Percentiles rank a stretch among this genome's conserved stretches.
phyloP scores from a whole-genome alignment of 2,797 vertebrate species.

The Sylvilagus floridanus region DNA sequence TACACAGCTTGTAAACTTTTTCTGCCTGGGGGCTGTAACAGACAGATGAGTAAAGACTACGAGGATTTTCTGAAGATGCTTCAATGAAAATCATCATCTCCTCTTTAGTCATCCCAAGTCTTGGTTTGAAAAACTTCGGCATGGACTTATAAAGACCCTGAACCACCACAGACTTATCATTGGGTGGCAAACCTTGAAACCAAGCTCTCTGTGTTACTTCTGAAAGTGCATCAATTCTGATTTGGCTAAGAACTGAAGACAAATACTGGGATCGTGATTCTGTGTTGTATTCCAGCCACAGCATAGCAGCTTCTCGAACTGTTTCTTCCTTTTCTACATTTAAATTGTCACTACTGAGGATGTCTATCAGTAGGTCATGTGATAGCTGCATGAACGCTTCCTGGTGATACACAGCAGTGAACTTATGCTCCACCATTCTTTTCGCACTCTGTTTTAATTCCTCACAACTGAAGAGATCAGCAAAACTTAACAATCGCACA shows the following conservation, averaged over 20 bases:
- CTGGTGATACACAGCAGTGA: conserved; percentile 96
- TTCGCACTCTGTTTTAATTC: conserved; percentile 98
- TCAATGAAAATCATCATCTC: conserved; percentile 99
- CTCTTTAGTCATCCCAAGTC: conserved; percentile 99
- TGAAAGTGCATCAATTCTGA: conserved; percentile 98
- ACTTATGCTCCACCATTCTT: conserved; percentile 99
- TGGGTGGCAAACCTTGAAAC: conserved; percentile 98
- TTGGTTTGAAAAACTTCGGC: conserved; percentile 99
- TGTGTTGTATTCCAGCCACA: conserved; percentile 99
- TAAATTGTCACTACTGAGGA: conserved; percentile 99
- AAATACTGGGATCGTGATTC: conserved; percentile 97
- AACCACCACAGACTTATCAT: conserved; percentile 99
- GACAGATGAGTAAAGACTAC: conserved; percentile 92
- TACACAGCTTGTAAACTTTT: conserved; percentile 98
- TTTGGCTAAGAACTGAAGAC: conserved; percentile 98
- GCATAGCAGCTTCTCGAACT: conserved; percentile 98
- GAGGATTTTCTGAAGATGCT: conserved; percentile 93
- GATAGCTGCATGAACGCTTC: conserved; percentile 98
- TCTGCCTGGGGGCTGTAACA: conserved; percentile 99
- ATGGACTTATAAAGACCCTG: conserved; percentile 99
- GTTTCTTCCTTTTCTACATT: conserved; percentile 99
- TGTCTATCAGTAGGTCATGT: conserved; percentile 96
- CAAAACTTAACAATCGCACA: conserved; percentile 97
- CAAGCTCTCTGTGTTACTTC: conserved; percentile 99
- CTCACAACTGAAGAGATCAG: conserved; percentile 97